Conservation (phyloP, 2,797 vertebrate genomes). For the Thaleichthys pacificus region DNA sequence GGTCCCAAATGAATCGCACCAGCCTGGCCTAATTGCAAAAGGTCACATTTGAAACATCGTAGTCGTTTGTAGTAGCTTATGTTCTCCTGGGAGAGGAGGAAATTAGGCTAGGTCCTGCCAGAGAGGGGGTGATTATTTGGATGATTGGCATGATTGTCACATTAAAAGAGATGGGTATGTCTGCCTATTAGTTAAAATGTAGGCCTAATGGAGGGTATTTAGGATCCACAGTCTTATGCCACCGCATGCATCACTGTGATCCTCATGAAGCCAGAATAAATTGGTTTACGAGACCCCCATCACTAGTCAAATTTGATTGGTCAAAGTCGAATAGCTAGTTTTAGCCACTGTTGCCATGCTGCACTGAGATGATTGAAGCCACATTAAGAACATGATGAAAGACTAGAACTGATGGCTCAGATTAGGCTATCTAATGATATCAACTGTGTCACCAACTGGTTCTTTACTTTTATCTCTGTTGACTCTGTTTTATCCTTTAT, state of each 20-base stretch:
- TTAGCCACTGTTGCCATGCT: slow-evolving; percentile 44
- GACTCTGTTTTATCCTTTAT: slow-evolving; percentile 24
- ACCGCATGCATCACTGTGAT: not conserved
- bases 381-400: slow-evolving; percentile 10
- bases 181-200: not conserved
- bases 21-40: slow-evolving; percentile 45
- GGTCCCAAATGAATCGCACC: slow-evolving; percentile 38
- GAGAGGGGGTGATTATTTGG: slow-evolving; percentile 19
- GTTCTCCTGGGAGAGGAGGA: slow-evolving; percentile 34
- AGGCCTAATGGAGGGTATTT: not conserved
- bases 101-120: slow-evolving; percentile 42
- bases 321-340: slow-evolving; percentile 22
- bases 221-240: not conserved
- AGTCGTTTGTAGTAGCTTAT: slow-evolving; percentile 27
- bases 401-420: not conserved
- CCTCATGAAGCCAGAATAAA: not conserved
- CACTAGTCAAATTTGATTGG: slow-evolving; percentile 17
- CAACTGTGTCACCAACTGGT: not conserved
- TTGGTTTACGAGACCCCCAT: too few relatives aligned
- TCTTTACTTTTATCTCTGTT: not conserved
- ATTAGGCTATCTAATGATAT: not conserved
- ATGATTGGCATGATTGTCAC: slow-evolving; percentile 28
- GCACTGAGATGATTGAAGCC: slow-evolving; percentile 11
- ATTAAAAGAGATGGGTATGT: slow-evolving; percentile 14
- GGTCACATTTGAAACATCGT: slow-evolving; percentile 39